A percentile compares a stretch with the other conserved stretches of the same genome.
These are phyloP conservation scores for Narcine bancroftii DNA, from an alignment of 2,113 vertebrate genomes.

Conservation along the genomic window DNA sequence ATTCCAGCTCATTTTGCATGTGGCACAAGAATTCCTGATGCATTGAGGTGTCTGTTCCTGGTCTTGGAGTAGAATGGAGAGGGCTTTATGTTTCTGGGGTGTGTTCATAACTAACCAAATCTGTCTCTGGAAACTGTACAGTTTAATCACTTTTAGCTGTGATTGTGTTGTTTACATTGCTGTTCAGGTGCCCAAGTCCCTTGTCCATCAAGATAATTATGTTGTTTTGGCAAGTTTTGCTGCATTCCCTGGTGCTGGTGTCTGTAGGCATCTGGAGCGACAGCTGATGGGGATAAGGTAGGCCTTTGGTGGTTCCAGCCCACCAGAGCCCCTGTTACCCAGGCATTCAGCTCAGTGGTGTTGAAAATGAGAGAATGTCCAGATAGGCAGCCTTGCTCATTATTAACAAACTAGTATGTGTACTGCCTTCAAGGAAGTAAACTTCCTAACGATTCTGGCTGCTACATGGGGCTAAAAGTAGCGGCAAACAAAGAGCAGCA, in stretches of 20 bases:
- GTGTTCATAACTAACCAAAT: no score
- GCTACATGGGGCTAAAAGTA: not conserved
- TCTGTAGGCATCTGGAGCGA: not conserved
- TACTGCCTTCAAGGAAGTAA: not conserved
- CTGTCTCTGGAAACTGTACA: no score
- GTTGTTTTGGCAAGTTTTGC: not conserved
- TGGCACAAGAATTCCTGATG: no score
- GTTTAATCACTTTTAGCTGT: not conserved
- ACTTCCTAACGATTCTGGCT: not conserved
- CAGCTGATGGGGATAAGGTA: not conserved
- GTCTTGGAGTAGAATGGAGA: not conserved
- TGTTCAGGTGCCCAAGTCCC: not conserved
- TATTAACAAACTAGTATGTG: not conserved
- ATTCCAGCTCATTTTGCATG: no score
- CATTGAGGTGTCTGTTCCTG: no score
- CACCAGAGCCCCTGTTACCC: not conserved
- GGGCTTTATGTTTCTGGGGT: not conserved
- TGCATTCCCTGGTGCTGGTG: not conserved
- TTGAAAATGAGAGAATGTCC: conserved; percentile 26
- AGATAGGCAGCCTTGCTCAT: not conserved
- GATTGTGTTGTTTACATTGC: not conserved
- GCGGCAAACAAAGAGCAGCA: not conserved
- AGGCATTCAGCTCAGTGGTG: not conserved
- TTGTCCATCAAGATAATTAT: not conserved
- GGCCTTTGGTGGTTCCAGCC: not conserved